Percentiles rank a stretch among this genome's conserved stretches.
phyloP scores from a whole-genome alignment of 2,888 invertebrate genomes.

The Nephrotoma guestfalica region DNA sequence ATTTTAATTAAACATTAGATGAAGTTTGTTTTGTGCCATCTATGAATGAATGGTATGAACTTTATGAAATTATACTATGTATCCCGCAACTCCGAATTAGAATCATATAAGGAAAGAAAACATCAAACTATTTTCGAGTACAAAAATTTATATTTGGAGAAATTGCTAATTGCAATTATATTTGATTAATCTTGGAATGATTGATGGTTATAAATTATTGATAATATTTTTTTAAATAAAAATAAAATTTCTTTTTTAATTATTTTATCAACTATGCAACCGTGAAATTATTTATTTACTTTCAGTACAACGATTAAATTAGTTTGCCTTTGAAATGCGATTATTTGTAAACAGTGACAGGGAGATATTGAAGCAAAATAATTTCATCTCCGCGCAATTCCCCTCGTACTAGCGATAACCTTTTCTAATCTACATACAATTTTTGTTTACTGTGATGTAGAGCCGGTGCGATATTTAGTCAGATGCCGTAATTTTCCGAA shows the following conservation, averaged over 20 bases:
- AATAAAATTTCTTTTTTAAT: neutral
- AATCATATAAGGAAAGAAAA: too few relatives aligned
- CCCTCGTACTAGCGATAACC: neutral
- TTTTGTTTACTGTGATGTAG: neutral
- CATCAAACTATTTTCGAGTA: too few relatives aligned
- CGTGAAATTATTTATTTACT: neutral
- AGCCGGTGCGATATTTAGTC: neutral
- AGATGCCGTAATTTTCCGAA: neutral
- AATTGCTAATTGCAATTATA: too few relatives aligned
- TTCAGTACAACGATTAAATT: neutral
- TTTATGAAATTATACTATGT: too few relatives aligned
- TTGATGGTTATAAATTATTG: neutral
- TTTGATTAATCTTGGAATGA: too few relatives aligned
- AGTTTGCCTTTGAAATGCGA: neutral
- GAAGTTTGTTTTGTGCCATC: too few relatives aligned
- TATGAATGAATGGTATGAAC: too few relatives aligned
- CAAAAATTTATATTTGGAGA: too few relatives aligned
- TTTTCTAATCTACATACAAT: neutral
- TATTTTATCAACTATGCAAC: neutral
- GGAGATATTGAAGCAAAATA: neutral
- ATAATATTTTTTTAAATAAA: neutral
- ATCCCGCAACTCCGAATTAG: too few relatives aligned
- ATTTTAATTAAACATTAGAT: too few relatives aligned
- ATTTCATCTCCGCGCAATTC: neutral
- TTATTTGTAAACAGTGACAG: neutral